These are phyloP conservation scores for Sebastolobus altivelis DNA, from an alignment of 2,797 vertebrate species.

Conservation along the genomic window DNA sequence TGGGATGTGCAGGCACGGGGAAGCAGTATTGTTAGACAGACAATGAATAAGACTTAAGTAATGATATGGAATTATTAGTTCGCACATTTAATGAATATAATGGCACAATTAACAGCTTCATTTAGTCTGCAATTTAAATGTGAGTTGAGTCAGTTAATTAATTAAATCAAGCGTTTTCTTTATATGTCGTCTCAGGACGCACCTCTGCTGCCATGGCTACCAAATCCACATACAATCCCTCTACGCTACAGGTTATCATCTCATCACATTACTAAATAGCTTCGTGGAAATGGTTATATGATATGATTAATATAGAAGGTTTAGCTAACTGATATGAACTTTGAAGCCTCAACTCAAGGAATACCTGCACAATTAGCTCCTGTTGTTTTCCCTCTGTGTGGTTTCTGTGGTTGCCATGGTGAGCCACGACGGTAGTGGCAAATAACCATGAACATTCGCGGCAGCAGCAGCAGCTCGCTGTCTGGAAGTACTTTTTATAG, in stretches of 20 bases:
- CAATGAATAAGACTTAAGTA: slow-evolving; percentile 1
- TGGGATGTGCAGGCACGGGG: neutral
- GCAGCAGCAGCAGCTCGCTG: neutral
- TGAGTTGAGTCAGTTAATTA: neutral
- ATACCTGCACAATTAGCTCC: neutral
- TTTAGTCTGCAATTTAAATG: slow-evolving; percentile 5
- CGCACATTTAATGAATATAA: neutral
- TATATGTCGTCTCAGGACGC: neutral
- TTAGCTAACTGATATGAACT: neutral
- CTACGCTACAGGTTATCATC: neutral
- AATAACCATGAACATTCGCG: neutral
- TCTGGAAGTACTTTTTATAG: neutral
- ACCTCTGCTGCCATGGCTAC: slow-evolving; percentile 14
- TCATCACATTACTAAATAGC: neutral
- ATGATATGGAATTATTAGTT: slow-evolving; percentile 4
- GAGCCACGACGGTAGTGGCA: neutral
- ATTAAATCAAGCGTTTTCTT: slow-evolving; percentile 9
- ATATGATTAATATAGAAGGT: neutral
- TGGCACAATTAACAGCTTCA: neutral
- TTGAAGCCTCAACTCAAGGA: no score
- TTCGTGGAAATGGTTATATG: no score
- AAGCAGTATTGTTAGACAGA: neutral
- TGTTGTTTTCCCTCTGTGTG: neutral
- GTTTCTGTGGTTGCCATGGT: slow-evolving; percentile 13
- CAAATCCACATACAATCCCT: neutral